These are phyloP conservation scores for Pentalonia nigronervosa DNA, from an alignment of 1,140 invertebrate genomes.

Conservation along the genomic window DNA sequence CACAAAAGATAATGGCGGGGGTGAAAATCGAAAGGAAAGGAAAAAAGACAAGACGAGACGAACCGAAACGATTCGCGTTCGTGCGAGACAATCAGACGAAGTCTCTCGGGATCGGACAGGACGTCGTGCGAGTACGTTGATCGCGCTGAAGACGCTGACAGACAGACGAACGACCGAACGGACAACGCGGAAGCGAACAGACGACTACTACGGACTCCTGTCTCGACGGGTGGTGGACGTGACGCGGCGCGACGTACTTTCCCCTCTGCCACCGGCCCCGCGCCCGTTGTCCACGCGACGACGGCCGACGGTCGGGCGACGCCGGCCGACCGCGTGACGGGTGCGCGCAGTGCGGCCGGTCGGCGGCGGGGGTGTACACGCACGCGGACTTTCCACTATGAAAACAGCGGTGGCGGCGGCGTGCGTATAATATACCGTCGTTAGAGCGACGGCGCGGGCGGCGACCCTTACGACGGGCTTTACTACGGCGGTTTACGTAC, in stretches of 20 bases:
- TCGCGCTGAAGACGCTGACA: background rate
- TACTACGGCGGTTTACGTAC: slow-evolving; percentile 21
- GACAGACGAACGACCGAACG: background rate
- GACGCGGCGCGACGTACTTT: background rate
- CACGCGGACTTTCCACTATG: slow-evolving; percentile 12
- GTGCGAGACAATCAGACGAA: background rate
- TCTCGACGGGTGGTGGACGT: background rate
- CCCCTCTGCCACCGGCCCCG: background rate
- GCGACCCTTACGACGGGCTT: background rate
- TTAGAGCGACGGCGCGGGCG: background rate
- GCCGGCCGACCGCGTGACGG: background rate
- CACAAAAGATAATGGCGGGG: background rate
- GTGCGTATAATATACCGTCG: background rate
- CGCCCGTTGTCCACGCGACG: background rate
- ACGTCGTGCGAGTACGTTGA: background rate
- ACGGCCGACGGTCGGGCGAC: background rate
- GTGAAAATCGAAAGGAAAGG: background rate
- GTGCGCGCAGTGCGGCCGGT: background rate
- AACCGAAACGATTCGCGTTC: background rate
- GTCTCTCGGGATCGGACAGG: background rate
- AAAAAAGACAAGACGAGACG: background rate
- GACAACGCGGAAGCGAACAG: background rate
- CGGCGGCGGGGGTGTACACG: background rate
- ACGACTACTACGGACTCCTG: slow-evolving; percentile 4
- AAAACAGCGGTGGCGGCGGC: slow-evolving; percentile 19